Base-by-base conservation (phyloP, 2,888 invertebrate species). In the Eustalomyia histrio region DNA sequence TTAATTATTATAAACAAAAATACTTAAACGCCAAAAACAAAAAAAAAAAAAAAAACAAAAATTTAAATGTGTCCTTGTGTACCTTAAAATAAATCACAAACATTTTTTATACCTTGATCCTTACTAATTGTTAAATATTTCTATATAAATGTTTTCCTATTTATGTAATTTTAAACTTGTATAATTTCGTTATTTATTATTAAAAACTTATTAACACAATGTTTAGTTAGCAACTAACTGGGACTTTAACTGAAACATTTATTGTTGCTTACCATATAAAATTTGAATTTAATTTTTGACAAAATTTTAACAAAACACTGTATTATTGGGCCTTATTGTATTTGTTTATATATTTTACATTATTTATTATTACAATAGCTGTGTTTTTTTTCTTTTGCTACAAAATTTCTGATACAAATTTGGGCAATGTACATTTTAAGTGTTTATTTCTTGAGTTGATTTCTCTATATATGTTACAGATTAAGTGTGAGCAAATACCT, bases 61-160 rank as follows among this genome's bases (percentile, higher is more conserved):
- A 16, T 35, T 7, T 47, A 58, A 74, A 60, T 81, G 76, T 81
- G 80, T 81, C 80, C 80, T 78, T 74, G 76, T 81, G 80, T 81
- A 81, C 80, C 80, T 81, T 78, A 73, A 18, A 29, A 64, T 57
- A 50, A 57, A 39, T 24, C 14, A 55, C 17, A 21, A 52, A 17
- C 14, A 43, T 29, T 58, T 72, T 76, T 69, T 80, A 53, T 68
- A 67, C 33, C 57, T 47, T 52, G 18, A 63, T 8, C 29, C 68
- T 16, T 58, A 63, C 10, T 7, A 63, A 9, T 65, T 53, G 35
- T 72, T 61, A 61, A 21, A 58, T 58, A 33, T 75, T 12, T 55
- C n/a, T n/a, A 65, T 5, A 55, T 61, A 43, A 16, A 16, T 18
- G 24, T 33, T 39, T 53, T n/a, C 43, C 43, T 57, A 39, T 8